Evolutionary conservation across 2,113 vertebrate genomes (phyloP).

Genomic region (Lanius collurio): DNA sequence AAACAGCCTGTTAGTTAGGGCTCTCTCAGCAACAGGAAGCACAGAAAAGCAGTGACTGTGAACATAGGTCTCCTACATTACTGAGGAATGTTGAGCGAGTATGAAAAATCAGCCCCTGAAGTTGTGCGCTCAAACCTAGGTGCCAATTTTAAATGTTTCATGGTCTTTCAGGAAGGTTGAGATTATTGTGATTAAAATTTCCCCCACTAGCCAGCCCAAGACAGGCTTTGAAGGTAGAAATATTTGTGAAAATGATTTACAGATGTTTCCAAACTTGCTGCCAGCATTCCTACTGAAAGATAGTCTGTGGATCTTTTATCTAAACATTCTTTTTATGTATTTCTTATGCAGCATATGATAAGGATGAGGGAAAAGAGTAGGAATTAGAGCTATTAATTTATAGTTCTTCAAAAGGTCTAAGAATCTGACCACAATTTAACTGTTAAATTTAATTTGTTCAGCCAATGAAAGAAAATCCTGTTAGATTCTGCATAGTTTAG

Average conservation of each 20-base stretch:
- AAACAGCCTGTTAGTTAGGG: background rate
- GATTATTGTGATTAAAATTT: background rate
- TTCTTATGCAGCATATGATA: background rate
- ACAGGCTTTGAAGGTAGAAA: conserved; percentile 31
- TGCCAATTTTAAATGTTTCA: background rate
- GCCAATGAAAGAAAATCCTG: background rate
- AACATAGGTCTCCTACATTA: background rate
- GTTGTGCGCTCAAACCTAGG: background rate
- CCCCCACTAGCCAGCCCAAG: background rate
- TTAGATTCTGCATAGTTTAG: background rate
- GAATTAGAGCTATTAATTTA: background rate
- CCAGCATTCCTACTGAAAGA: conserved; percentile 9
- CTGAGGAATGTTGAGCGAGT: background rate
- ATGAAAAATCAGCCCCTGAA: background rate
- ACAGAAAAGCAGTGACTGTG: background rate
- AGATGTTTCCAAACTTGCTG: conserved; percentile 36
- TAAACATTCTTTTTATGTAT: background rate
- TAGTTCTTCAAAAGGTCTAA: background rate
- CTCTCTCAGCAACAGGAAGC: background rate
- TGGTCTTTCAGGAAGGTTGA: background rate
- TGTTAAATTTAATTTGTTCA: background rate
- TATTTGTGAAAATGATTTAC: conserved; percentile 48
- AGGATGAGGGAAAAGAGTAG: background rate
- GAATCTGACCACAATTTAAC: background rate
- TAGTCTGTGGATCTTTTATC: background rate